phyloP scores from a whole-genome alignment of 1,140 invertebrate species.

The Drosophila simulans region DNA sequence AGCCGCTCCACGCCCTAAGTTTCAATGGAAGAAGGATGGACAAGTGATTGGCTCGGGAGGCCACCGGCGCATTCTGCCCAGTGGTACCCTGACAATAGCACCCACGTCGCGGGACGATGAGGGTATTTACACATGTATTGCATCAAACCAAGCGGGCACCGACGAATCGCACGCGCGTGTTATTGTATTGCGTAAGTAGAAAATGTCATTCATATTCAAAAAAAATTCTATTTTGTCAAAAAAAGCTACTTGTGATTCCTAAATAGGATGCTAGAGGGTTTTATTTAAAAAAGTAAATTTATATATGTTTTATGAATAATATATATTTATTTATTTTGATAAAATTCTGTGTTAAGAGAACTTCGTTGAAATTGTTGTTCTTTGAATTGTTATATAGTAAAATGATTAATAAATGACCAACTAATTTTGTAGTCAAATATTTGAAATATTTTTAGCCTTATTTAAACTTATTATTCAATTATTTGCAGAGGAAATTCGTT shows the following conservation, averaged over 20 bases:
- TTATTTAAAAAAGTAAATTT: too few species aligned
- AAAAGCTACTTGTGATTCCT: too few species aligned
- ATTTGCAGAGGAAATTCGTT: conserved; percentile 87
- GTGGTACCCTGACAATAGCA: conserved; percentile 93
- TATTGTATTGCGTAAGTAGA: conserved; percentile 91
- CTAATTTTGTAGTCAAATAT: too few species aligned
- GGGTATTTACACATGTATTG: conserved; percentile 95
- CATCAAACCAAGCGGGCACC: conserved; percentile 92
- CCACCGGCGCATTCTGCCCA: conserved; percentile 91
- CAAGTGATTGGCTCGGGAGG: conserved; percentile 92
- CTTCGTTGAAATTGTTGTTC: too few species aligned
- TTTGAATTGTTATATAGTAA: too few species aligned
- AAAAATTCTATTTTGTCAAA: too few species aligned
- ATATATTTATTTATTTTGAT: too few species aligned
- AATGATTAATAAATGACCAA: too few species aligned
- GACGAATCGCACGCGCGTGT: conserved; percentile 93
- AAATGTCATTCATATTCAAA: background rate
- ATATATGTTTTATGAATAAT: too few species aligned
- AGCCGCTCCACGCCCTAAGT: conserved; percentile 95
- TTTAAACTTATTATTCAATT: background rate
- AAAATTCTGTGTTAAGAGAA: too few species aligned
- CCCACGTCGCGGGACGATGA: conserved; percentile 94
- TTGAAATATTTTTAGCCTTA: too few species aligned
- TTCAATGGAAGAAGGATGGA: conserved; percentile 96
- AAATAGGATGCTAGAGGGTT: too few species aligned